Conservation (phyloP, 2,888 invertebrate species). For the Diarsia brunnea region DNA sequence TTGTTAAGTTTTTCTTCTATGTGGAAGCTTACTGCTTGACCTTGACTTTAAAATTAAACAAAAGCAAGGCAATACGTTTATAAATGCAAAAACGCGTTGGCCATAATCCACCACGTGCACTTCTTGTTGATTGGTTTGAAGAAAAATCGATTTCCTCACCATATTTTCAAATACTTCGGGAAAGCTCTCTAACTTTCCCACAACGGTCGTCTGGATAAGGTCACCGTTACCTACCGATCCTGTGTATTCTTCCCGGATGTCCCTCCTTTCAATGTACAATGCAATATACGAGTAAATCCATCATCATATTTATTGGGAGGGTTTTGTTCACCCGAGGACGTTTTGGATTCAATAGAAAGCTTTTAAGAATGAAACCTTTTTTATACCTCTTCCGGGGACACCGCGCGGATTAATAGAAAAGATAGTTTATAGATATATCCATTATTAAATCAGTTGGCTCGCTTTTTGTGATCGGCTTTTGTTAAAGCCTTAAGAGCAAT, state of each 20-base stretch:
- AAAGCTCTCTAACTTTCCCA: neutral
- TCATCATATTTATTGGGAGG: conserved; percentile 1
- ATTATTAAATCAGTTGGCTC: conserved; percentile 20
- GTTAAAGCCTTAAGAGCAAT: conserved; percentile 28
- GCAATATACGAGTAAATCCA: neutral
- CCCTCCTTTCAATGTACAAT: neutral
- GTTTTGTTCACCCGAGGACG: neutral
- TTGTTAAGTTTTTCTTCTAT: neutral
- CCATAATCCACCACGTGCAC: neutral
- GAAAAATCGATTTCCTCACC: neutral
- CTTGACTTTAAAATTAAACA: neutral
- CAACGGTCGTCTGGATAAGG: neutral
- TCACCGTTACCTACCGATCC: neutral
- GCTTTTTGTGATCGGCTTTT: conserved; percentile 24
- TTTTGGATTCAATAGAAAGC: conserved; percentile 17
- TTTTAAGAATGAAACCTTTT: conserved; percentile 15
- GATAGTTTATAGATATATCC: conserved; percentile 6
- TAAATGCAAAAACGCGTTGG: too few species aligned
- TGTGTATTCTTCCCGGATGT: neutral
- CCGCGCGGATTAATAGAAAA: conserved; percentile 22
- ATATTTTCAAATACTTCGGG: neutral
- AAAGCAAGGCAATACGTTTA: neutral
- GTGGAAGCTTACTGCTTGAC: neutral
- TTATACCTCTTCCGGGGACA: neutral
- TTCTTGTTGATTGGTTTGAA: neutral